phyloP scores from a whole-genome alignment of 1,140 invertebrate species.

The Drosophila pruinosa region DNA sequence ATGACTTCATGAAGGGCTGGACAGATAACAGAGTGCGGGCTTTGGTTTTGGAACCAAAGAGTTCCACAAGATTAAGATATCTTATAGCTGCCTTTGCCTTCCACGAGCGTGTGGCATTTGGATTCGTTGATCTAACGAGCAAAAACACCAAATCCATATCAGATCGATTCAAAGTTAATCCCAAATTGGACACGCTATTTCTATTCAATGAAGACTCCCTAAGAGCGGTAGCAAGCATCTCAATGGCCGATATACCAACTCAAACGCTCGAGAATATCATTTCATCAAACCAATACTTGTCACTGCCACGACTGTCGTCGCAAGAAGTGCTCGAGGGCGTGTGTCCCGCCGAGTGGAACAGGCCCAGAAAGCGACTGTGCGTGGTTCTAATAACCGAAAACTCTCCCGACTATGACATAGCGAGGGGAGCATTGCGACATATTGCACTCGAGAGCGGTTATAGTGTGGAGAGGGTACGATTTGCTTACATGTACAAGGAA shows the following conservation, averaged over 20 bases:
- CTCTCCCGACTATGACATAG: conserved; percentile 85
- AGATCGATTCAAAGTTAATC: conserved; percentile 88
- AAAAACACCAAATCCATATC: conserved; percentile 86
- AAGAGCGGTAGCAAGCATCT: conserved; percentile 92
- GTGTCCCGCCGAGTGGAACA: conserved; percentile 93
- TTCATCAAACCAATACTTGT: conserved; percentile 93
- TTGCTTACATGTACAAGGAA: conserved; percentile 89
- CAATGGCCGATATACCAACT: conserved; percentile 93
- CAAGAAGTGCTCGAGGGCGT: conserved; percentile 88
- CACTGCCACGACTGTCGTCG: conserved; percentile 94
- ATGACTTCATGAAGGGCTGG: conserved; percentile 93
- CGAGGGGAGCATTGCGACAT: conserved; percentile 86
- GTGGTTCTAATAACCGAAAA: conserved; percentile 93
- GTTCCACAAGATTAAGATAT: conserved; percentile 91
- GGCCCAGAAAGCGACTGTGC: conserved; percentile 92
- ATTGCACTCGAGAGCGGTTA: conserved; percentile 87
- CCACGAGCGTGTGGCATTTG: conserved; percentile 93
- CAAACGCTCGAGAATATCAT: conserved; percentile 94
- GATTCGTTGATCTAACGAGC: conserved; percentile 87
- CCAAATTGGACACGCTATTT: conserved; percentile 92
- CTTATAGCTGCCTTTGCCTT: conserved; percentile 94
- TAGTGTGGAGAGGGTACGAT: conserved; percentile 89
- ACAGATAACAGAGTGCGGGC: conserved; percentile 95
- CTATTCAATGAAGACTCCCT: conserved; percentile 95
- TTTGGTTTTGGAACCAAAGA: conserved; percentile 92